phyloP scores from a whole-genome alignment of 2,113 vertebrate genomes.

The Phylloscopus whistleri region DNA sequence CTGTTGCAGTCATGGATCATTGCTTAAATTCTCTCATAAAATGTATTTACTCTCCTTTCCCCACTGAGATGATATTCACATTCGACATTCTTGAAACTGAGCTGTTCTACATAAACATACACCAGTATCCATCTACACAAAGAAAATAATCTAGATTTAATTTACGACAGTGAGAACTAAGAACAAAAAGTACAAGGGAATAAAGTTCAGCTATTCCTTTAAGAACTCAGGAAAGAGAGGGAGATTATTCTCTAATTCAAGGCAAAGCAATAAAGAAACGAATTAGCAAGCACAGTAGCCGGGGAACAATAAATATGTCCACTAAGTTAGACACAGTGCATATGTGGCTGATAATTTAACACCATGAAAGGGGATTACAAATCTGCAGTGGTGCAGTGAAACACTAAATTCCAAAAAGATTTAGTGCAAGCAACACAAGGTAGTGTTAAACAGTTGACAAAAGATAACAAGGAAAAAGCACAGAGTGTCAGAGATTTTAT shows the following conservation, averaged over 20 bases:
- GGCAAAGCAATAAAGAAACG: conserved; percentile 38
- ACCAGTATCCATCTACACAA: background rate
- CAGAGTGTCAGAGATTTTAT: background rate
- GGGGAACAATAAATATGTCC: background rate
- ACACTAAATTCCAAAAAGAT: background rate
- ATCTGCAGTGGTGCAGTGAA: background rate
- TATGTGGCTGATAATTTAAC: conserved; percentile 30
- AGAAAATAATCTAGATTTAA: background rate
- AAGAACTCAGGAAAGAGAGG: background rate
- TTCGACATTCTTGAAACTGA: background rate
- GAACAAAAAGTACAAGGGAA: background rate
- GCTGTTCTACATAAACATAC: background rate
- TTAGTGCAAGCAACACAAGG: conserved; percentile 8
- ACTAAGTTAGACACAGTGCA: background rate
- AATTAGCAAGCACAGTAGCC: conserved; percentile 21
- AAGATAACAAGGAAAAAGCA: conserved; percentile 2
- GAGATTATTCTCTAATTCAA: background rate
- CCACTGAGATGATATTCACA: background rate
- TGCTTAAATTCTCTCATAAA: background rate
- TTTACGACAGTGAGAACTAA: background rate
- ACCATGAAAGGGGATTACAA: conserved; percentile 4
- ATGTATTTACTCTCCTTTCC: background rate
- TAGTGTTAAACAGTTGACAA: background rate
- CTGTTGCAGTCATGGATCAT: background rate
- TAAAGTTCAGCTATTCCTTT: background rate